Evolutionary conservation across 1,140 invertebrate genomes (phyloP), one percentile per base, ranked within the genome.

Genomic region (Trichoplusia ni): DNA sequence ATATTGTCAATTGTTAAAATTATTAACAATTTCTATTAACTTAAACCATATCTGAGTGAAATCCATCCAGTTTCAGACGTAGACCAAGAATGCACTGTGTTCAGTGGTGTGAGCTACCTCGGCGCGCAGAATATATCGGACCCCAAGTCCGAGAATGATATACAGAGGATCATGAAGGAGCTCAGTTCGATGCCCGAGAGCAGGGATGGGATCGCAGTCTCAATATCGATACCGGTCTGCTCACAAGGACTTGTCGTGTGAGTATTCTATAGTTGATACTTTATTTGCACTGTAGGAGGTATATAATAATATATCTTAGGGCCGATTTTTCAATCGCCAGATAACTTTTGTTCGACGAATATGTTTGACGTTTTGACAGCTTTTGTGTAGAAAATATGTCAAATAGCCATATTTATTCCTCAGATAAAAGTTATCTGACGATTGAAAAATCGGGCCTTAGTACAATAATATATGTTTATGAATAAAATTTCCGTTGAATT

Each of bases 101-200:
- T 99, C 87, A 95, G 97, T 84, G 96, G 97, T 11, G 96, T 99
- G 19, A 97, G 96, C 51, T 99, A 99, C 91, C 92, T 99, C 60
- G 98, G 98, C 25, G 96, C 96, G 7, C 96, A 98, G 38, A 94
- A 94, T 60, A 98, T 99, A 63, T 97, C 97, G 87, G 96, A 97
- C 2, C 97, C 98, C 2, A 95, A 98, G 84, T 98, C 96, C 46
- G 97, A 99, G 91, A 91, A 91, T n/a, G 98, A 99, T 92, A 98
- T 99, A 68, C 97, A 98, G 84, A 92, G 95, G 33, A 98, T 98
- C 79, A 99, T 99, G 95, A 94, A 94, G 37, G 95, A 98, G 77
- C 91, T 99, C 7, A 91, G 91, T 16, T 91, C 91, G 25, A 86
- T 90, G 85, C 85, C 82, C 0, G 90, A 91, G 74, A 94, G 94